These are phyloP conservation scores for Pionites leucogaster DNA, from an alignment of 2,113 vertebrate genomes.

Conservation along the genomic window DNA sequence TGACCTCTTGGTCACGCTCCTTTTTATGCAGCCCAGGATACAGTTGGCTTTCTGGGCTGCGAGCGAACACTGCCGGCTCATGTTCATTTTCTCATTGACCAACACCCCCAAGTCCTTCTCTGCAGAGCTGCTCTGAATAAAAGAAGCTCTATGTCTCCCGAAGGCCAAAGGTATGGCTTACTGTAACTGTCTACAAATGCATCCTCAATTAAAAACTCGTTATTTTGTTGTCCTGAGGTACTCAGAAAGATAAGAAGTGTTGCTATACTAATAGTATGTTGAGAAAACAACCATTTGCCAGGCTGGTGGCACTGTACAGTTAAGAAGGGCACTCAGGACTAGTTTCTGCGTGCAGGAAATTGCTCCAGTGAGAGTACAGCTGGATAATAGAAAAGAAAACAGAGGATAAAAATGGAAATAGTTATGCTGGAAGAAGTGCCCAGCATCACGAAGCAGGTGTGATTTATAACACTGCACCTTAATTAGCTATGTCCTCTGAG, in stretches of 20 bases:
- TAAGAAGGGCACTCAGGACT: not conserved
- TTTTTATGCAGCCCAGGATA: too few species aligned
- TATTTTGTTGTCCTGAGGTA: not conserved
- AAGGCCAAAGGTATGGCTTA: not conserved
- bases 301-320: not conserved
- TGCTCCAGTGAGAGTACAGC: not conserved
- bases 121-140: not conserved
- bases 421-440: not conserved
- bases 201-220: not conserved
- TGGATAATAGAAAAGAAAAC: not conserved
- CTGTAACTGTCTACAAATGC: not conserved
- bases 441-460: not conserved
- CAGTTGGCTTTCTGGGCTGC: not conserved
- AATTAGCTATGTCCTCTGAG: not conserved
- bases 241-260: not conserved
- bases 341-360: not conserved
- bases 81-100: not conserved
- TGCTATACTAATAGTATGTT: not conserved
- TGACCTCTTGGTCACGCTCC: too few species aligned
- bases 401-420: not conserved
- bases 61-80: rapidly evolving
- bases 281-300: not conserved
- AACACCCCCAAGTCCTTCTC: not conserved
- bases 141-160: not conserved
- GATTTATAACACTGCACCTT: not conserved